phyloP scores from a whole-genome alignment of 2,888 invertebrate genomes.

The Deilephila porcellus region DNA sequence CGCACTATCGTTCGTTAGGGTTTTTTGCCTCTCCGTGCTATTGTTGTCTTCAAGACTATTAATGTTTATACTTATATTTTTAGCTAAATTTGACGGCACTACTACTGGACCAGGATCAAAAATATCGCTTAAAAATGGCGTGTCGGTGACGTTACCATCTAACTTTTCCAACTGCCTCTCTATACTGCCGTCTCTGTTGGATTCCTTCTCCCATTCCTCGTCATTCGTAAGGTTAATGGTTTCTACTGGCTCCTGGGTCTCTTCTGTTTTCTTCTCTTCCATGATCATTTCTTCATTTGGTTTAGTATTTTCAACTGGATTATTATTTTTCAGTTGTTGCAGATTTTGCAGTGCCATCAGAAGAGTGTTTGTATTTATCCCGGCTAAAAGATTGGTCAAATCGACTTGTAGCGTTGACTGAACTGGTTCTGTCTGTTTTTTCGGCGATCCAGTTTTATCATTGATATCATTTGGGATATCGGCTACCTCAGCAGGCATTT shows the following conservation, averaged over 20 bases:
- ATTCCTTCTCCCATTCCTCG: constrained; percentile 78
- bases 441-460: constrained; percentile 29
- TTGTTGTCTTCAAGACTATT: constrained; percentile 54
- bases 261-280: constrained; percentile 39
- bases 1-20: constrained; percentile 63
- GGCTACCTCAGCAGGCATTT: neutral
- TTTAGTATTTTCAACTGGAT: constrained; percentile 41
- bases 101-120: constrained; percentile 77
- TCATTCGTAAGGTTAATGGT: constrained; percentile 78
- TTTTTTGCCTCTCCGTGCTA: constrained; percentile 47
- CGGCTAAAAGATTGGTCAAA: constrained; percentile 66
- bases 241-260: constrained; percentile 52
- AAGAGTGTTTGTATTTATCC: constrained; percentile 74
- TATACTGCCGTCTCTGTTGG: constrained; percentile 70
- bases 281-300: constrained; percentile 39
- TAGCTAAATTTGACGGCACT: constrained; percentile 59
- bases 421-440: constrained; percentile 30
- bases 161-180: constrained; percentile 69
- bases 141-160: constrained; percentile 71
- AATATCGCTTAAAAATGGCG: constrained; percentile 80
- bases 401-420: constrained; percentile 54
- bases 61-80: constrained; percentile 67
- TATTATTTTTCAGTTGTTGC: constrained; percentile 65
- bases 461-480: neutral
- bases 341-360: constrained; percentile 76